Conservation (phyloP, 1,140 invertebrate genomes). For the Drosophila sturtevanti region DNA sequence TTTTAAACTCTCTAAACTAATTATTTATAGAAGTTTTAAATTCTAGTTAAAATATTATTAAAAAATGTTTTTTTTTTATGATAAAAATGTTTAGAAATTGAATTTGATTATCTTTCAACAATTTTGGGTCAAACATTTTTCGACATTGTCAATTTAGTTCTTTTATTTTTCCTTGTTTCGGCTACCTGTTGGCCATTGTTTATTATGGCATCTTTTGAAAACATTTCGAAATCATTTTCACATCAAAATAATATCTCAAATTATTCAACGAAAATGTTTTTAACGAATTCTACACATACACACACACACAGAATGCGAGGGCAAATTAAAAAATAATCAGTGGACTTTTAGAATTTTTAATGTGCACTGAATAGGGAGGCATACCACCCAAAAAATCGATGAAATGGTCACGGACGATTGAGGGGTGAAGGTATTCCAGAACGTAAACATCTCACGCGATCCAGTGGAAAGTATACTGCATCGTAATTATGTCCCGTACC, state of each 20-base stretch:
- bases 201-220: background rate
- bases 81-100: too few relatives aligned
- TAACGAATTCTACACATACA: background rate
- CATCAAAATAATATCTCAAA: background rate
- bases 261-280: background rate
- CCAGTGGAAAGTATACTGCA: background rate
- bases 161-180: background rate
- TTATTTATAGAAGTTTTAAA: constrained; percentile 28
- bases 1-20: background rate
- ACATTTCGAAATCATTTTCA: constrained; percentile 1
- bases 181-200: constrained; percentile 2
- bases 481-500: too few relatives aligned
- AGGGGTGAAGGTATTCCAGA: background rate
- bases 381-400: background rate
- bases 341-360: background rate
- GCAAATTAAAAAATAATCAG: background rate
- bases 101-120: too few relatives aligned
- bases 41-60: too few relatives aligned
- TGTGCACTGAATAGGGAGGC: background rate
- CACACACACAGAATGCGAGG: background rate
- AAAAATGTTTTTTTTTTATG: too few relatives aligned
- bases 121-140: background rate
- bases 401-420: background rate
- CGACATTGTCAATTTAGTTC: background rate
- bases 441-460: background rate